phyloP scores from a whole-genome alignment of 2,797 vertebrate species.

The Falco concolor region DNA sequence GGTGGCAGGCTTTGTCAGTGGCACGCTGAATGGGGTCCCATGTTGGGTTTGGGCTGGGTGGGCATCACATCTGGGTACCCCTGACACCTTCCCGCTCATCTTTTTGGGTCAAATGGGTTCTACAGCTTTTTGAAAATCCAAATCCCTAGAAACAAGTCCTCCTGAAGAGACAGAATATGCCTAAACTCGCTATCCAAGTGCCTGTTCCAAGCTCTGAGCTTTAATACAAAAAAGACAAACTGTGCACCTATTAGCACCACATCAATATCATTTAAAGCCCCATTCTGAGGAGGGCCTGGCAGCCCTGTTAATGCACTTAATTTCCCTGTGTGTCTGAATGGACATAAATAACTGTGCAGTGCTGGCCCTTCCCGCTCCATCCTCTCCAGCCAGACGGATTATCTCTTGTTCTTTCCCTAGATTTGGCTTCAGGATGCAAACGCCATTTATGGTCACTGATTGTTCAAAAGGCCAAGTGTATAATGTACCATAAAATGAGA shows the following conservation, averaged over 20 bases:
- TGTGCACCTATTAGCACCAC: slow-evolving; percentile 54
- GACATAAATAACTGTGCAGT: slow-evolving; percentile 49
- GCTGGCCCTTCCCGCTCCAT: neutral
- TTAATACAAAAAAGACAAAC: slow-evolving; percentile 51
- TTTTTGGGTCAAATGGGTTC: neutral
- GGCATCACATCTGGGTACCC: neutral
- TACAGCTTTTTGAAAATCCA: neutral
- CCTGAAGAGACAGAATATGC: neutral
- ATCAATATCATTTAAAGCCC: slow-evolving; percentile 74
- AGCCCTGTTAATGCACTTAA: slow-evolving; percentile 44
- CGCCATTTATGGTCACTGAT: slow-evolving; percentile 60
- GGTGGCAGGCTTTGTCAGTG: neutral
- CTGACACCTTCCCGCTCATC: neutral
- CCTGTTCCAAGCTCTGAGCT: neutral
- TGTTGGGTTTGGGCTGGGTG: neutral
- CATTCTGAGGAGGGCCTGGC: slow-evolving; percentile 55
- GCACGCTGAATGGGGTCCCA: neutral
- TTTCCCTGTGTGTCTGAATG: slow-evolving; percentile 4
- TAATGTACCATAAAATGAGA: slow-evolving; percentile 75
- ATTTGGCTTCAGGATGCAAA: slow-evolving; percentile 71
- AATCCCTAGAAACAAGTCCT: neutral
- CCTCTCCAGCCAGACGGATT: slow-evolving; percentile 61
- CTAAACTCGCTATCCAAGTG: neutral
- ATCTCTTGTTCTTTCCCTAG: slow-evolving; percentile 51
- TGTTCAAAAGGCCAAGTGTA: slow-evolving; percentile 71